Evolutionary conservation across 2,113 vertebrate genomes (phyloP), one percentile per base, ranked within the genome.

Genomic region (Lepidothrix coronata): DNA sequence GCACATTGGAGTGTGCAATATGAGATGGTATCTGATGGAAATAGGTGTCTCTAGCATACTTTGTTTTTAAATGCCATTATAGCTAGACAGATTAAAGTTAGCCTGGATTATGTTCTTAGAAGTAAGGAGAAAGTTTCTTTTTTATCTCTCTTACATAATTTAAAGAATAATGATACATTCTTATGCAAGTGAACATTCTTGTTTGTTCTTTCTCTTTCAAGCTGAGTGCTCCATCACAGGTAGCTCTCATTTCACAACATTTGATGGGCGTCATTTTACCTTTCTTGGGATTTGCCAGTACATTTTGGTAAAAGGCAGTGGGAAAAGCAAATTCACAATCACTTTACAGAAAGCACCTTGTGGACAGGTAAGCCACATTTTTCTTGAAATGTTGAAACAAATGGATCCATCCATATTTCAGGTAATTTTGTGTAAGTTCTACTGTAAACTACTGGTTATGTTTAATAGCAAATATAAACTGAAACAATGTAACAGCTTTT

Each of bases 251-350:
- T 98, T 99, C 92, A 99, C 99, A 0, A 99, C 99, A 3, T 99
- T 99, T 93, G 99, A 99, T 91, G 99, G 99, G 7, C 98, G 99
- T 91, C 99, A 99, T 97, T 99, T 99, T 96, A 99, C 99, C 68
- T 99, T 99, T 92, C 98, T 99, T 72, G 99, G 99, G 51, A 98
- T 98, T 25, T 99, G 99, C 94, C 99, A 99, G 92, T 99, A 99
- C 43, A 98, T 99, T 89, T 95, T 99, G 83, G 98, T 98, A 73
- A 99, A 99, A 98, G 99, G 99, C 89, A 99, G 98, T 17, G 98
- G 98, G 84, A 98, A 98, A 97, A 98, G 98, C 95, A 99, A 98
- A 96, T 99, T 99, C 95, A 98, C 98, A 6, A 95, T 99, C 87
- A 99, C 98, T 23, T 97, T 99, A 93, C 99, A 99, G 96, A 99